phyloP scores from a whole-genome alignment of 2,113 vertebrate genomes.

The Burhinus oedicnemus region DNA sequence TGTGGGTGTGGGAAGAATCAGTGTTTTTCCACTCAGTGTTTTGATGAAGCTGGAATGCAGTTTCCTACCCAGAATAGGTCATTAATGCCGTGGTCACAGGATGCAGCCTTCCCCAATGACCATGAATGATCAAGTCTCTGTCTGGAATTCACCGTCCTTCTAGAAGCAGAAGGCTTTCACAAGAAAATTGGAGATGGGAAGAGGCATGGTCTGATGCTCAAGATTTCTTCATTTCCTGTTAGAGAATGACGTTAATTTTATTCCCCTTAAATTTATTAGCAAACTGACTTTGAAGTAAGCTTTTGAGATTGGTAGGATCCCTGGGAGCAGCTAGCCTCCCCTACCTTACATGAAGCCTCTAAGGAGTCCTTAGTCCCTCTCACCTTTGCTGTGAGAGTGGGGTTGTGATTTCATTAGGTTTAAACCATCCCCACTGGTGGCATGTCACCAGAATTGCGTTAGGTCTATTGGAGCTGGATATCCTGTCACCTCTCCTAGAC shows the following conservation, averaged over 20 bases:
- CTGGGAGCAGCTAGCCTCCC: background rate
- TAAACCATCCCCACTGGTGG: background rate
- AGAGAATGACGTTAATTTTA: constrained; percentile 3
- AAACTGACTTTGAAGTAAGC: background rate
- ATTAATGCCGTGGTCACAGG: constrained; percentile 14
- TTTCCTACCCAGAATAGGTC: constrained; percentile 60
- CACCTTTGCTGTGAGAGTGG: background rate
- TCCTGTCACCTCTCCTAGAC: background rate
- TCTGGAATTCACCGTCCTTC: background rate
- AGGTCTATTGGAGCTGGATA: background rate
- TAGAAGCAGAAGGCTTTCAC: constrained; percentile 7
- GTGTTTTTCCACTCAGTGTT: constrained; percentile 66
- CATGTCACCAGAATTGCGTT: background rate
- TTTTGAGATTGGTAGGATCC: background rate
- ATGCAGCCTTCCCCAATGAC: constrained; percentile 33
- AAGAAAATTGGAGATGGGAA: constrained; percentile 15
- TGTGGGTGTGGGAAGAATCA: constrained; percentile 54
- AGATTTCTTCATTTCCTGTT: constrained; percentile 18
- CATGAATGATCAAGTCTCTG: background rate
- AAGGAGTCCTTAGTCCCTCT: background rate
- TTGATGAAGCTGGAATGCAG: constrained; percentile 63
- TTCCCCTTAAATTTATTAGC: background rate
- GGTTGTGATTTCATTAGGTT: background rate
- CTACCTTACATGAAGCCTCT: background rate
- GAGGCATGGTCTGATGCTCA: background rate